Evolutionary conservation across 2,888 invertebrate species (phyloP).

Genomic region (Cyclophora punctaria): DNA sequence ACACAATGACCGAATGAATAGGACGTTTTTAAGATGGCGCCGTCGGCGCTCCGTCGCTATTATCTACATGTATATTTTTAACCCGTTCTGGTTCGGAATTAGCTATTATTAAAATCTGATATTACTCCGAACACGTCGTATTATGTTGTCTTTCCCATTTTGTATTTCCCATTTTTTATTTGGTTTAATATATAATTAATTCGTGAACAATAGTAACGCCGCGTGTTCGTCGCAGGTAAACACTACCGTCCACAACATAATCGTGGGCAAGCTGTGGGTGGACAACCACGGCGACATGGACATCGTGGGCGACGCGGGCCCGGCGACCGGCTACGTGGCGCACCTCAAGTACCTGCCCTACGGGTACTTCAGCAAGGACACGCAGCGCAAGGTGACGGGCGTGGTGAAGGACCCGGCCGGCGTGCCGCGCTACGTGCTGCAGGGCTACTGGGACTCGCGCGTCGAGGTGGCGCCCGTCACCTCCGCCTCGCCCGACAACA

Average conservation of each 20-base stretch:
- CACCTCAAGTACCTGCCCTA: constrained; percentile 98
- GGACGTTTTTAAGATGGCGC: not conserved
- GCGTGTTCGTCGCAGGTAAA: constrained; percentile 77
- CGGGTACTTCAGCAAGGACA: constrained; percentile 98
- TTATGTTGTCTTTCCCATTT: too few species aligned
- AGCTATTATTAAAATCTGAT: too few species aligned
- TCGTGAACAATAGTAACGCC: not conserved
- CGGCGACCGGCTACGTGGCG: constrained; percentile 92
- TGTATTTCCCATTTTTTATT: too few species aligned
- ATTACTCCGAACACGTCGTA: too few species aligned
- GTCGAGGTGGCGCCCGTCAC: constrained; percentile 96
- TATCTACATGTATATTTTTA: too few species aligned
- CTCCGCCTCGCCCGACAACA: constrained; percentile 82
- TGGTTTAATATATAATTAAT: not conserved
- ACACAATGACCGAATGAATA: not conserved
- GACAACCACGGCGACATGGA: constrained; percentile 99
- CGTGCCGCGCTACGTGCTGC: constrained; percentile 85
- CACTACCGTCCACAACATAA: constrained; percentile 99
- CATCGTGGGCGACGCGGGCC: constrained; percentile 86
- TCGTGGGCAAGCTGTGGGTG: constrained; percentile 99
- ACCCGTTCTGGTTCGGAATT: too few species aligned
- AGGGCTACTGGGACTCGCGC: constrained; percentile 95
- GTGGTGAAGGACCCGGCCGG: constrained; percentile 83
- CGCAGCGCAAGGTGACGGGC: constrained; percentile 92
- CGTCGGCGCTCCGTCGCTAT: too few species aligned